These are phyloP conservation scores for Pavo muticus DNA, from an alignment of 2,113 vertebrate genomes.

Conservation along the genomic window DNA sequence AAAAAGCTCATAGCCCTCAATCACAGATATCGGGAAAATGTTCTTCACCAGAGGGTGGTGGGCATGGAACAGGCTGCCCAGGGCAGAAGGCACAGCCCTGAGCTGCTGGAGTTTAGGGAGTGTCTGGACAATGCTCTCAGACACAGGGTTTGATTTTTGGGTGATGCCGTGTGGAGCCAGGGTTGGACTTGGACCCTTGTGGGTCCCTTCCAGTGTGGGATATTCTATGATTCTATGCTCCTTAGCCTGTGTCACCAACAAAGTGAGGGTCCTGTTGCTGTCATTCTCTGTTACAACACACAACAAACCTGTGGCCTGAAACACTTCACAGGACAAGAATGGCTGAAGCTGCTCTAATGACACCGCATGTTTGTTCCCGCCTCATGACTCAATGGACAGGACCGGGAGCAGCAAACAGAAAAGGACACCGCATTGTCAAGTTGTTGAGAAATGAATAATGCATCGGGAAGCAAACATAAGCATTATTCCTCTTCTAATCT, in stretches of 20 bases:
- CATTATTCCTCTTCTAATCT: slow-evolving; percentile 75
- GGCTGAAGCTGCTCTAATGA: neutral
- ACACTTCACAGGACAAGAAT: neutral
- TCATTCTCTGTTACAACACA: neutral
- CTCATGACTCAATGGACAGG: neutral
- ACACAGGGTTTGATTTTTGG: no score
- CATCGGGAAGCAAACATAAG: slow-evolving; percentile 64
- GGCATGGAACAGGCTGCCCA: no score
- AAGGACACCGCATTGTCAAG: neutral
- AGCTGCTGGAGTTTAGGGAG: no score
- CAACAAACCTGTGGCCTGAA: neutral
- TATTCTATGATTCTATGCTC: neutral
- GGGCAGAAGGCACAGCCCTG: no score
- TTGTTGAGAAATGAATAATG: slow-evolving; percentile 61
- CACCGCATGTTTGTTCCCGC: neutral
- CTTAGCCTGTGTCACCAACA: neutral
- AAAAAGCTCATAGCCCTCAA: no score
- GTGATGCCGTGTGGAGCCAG: no score
- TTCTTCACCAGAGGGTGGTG: no score
- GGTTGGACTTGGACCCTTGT: no score
- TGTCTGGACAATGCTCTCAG: no score
- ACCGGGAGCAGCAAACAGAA: neutral
- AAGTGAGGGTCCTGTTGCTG: neutral
- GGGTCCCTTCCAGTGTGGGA: no score
- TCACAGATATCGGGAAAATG: no score